These are phyloP conservation scores for Dolomedes plantarius DNA, from an alignment of 2,888 invertebrate genomes.

Conservation along the genomic window DNA sequence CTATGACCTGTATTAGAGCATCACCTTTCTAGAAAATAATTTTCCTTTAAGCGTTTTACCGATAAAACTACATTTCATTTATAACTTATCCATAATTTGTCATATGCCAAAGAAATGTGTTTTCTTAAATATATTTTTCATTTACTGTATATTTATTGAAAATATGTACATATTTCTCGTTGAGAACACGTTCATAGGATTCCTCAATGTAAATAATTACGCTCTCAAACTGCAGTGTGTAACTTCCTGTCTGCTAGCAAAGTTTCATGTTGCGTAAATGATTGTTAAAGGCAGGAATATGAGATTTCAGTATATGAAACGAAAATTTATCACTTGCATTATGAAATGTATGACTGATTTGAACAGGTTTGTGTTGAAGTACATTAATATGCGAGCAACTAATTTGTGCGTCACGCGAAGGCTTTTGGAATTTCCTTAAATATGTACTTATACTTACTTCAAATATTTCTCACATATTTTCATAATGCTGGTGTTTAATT, in stretches of 20 bases:
- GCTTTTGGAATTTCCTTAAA: background rate
- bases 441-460: background rate
- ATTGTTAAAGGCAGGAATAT: background rate
- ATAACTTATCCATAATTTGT: background rate
- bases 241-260: background rate
- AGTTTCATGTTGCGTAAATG: background rate
- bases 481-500: constrained; percentile 17
- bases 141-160: background rate
- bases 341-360: background rate
- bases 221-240: background rate
- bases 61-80: too few relatives aligned
- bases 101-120: background rate
- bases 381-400: background rate
- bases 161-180: background rate
- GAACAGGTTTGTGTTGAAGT: background rate
- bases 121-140: background rate
- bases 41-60: too few relatives aligned
- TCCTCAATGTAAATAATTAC: background rate
- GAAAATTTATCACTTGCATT: background rate
- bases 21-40: too few relatives aligned
- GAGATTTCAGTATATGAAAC: background rate
- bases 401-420: background rate
- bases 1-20: too few relatives aligned
- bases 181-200: background rate
- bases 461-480: constrained; percentile 16